Evolutionary conservation across 1,140 invertebrate genomes (phyloP).

Genomic region (Heliconius hermathena): DNA sequence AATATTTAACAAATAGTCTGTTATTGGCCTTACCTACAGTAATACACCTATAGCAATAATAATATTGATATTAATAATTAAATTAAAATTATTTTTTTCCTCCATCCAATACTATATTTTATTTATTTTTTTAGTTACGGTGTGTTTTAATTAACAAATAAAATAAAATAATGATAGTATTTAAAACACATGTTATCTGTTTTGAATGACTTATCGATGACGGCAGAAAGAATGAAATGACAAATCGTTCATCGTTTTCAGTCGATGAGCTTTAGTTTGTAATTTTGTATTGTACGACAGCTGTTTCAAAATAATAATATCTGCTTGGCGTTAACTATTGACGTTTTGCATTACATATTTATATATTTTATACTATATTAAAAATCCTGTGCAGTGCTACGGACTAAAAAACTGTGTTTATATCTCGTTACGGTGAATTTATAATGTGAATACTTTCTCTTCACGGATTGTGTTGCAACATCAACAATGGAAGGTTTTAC

Average conservation of each 20-base stretch:
- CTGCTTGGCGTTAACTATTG: neutral
- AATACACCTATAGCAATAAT: neutral
- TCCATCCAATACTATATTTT: neutral
- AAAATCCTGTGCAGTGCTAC: constrained; percentile 4
- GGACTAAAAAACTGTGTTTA: neutral
- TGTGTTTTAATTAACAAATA: neutral
- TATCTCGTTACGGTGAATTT: constrained; percentile 31
- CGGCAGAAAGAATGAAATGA: constrained; percentile 20
- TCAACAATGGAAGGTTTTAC: constrained; percentile 64
- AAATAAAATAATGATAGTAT: neutral
- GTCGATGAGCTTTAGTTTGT: neutral
- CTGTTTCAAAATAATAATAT: neutral
- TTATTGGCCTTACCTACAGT: neutral
- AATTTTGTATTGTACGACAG: neutral
- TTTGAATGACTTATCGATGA: constrained; percentile 22
- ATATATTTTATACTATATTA: neutral
- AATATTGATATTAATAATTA: neutral
- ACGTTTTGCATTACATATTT: constrained; percentile 7
- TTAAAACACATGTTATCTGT: neutral
- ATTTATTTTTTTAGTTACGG: neutral
- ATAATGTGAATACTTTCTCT: constrained; percentile 72
- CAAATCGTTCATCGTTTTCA: constrained; percentile 3
- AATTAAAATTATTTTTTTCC: neutral
- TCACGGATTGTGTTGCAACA: constrained; percentile 62
- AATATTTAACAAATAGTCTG: neutral